Conservation (phyloP, 2,113 vertebrate species). For the Hippoglossus stenolepis region DNA sequence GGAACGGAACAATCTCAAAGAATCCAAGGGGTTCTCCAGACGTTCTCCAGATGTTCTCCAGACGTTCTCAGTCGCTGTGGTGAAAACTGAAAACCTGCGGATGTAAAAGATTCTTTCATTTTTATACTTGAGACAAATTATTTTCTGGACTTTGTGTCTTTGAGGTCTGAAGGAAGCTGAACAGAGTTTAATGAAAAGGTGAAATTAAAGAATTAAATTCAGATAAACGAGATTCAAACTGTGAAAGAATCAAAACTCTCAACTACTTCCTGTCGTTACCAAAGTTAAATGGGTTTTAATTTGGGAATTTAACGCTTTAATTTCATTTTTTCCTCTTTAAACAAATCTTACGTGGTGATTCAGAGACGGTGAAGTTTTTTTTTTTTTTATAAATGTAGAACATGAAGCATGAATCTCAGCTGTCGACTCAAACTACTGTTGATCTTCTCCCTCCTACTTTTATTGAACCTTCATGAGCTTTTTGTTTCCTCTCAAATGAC, state of each 20-base stretch:
- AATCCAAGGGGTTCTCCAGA: neutral
- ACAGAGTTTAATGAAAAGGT: neutral
- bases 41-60: neutral
- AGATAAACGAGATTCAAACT: neutral
- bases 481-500: constrained; percentile 13
- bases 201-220: neutral
- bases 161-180: neutral
- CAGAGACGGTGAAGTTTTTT: neutral
- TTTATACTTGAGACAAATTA: constrained; percentile 27
- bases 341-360: neutral
- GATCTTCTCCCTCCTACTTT: too few relatives aligned
- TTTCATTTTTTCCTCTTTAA: neutral
- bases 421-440: constrained; percentile 1
- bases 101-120: neutral
- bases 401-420: constrained; percentile 31
- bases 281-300: constrained; percentile 24
- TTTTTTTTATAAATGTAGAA: neutral
- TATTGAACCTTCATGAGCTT: constrained; percentile 35
- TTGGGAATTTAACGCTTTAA: constrained; percentile 1
- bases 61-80: neutral
- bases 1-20: neutral
- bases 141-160: constrained; percentile 5
- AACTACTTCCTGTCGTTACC: constrained; percentile 34
- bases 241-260: neutral
- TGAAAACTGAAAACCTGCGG: too few relatives aligned